Evolutionary conservation across 1,140 invertebrate genomes (phyloP).

Genomic region (Centruroides vittatus): DNA sequence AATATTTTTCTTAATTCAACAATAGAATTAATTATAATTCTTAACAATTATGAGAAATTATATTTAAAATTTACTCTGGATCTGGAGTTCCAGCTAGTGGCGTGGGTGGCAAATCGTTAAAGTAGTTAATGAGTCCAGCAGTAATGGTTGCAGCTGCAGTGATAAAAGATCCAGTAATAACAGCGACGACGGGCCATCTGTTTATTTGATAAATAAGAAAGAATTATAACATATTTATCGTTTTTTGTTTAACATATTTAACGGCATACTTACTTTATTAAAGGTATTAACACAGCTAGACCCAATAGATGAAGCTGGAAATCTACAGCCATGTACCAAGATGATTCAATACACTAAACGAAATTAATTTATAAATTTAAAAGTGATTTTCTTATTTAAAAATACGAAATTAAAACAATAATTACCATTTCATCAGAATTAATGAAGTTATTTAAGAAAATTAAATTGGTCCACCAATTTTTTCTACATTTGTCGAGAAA

Average conservation of each 20-base stretch:
- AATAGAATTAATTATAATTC: too few species aligned
- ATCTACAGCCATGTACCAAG: constrained; percentile 35
- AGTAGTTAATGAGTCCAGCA: neutral
- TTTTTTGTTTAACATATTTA: neutral
- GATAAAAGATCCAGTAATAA: neutral
- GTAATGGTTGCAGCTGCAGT: neutral
- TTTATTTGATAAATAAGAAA: too few species aligned
- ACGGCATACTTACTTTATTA: neutral
- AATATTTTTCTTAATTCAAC: too few species aligned
- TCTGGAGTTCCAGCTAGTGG: neutral
- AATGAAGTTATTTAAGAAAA: constrained; percentile 52
- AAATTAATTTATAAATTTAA: neutral
- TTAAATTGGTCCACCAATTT: constrained; percentile 18
- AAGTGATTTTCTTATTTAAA: neutral
- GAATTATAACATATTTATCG: too few species aligned
- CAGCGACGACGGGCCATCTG: neutral
- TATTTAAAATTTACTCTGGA: neutral
- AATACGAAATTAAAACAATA: neutral
- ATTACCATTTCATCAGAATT: constrained; percentile 35
- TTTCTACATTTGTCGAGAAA: constrained; percentile 10
- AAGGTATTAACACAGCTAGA: constrained; percentile 20
- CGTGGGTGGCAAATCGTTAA: constrained; percentile 1
- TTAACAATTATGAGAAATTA: too few species aligned
- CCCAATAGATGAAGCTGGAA: constrained; percentile 33
- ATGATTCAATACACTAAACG: constrained; percentile 30